These are phyloP conservation scores for Spongia lamella DNA, from an alignment of 37 sponge, comb jelly and placozoan species.

Conservation along the genomic window DNA sequence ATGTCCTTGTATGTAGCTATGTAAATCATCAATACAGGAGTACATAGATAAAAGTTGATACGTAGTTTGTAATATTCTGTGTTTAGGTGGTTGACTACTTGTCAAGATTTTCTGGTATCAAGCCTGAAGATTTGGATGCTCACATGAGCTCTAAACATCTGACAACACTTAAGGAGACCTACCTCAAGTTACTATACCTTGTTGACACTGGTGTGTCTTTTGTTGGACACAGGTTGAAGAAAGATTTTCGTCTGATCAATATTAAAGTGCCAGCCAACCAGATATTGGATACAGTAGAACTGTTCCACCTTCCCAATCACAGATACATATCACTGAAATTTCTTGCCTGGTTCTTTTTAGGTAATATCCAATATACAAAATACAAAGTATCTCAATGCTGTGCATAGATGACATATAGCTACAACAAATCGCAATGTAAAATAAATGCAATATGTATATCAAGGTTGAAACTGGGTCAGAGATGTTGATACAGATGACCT, in stretches of 20 bases:
- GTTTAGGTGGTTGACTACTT: constrained; percentile 81
- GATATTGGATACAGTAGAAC: constrained; percentile 78
- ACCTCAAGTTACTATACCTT: constrained; percentile 77
- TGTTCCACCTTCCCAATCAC: constrained; percentile 77
- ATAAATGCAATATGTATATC: not conserved
- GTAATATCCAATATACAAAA: constrained; percentile 25
- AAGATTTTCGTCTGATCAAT: constrained; percentile 85
- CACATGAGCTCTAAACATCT: constrained; percentile 80
- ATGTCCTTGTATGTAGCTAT: too few relatives aligned
- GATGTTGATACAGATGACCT: too few relatives aligned
- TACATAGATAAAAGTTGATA: too few relatives aligned
- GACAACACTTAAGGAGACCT: constrained; percentile 76
- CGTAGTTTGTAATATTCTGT: too few relatives aligned
- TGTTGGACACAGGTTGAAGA: constrained; percentile 85
- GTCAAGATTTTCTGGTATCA: constrained; percentile 87
- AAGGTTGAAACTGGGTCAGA: too few relatives aligned
- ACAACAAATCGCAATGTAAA: not conserved
- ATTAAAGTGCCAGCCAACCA: constrained; percentile 69
- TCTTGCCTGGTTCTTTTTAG: constrained; percentile 81
- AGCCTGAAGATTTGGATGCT: constrained; percentile 85
- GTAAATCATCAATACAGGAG: too few relatives aligned
- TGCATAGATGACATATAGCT: not conserved
- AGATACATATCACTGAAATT: constrained; percentile 75
- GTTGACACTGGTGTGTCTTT: constrained; percentile 69
- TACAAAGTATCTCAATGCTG: not conserved